Conservation (phyloP, 2,797 vertebrate genomes). For the Ibycter americanus region DNA sequence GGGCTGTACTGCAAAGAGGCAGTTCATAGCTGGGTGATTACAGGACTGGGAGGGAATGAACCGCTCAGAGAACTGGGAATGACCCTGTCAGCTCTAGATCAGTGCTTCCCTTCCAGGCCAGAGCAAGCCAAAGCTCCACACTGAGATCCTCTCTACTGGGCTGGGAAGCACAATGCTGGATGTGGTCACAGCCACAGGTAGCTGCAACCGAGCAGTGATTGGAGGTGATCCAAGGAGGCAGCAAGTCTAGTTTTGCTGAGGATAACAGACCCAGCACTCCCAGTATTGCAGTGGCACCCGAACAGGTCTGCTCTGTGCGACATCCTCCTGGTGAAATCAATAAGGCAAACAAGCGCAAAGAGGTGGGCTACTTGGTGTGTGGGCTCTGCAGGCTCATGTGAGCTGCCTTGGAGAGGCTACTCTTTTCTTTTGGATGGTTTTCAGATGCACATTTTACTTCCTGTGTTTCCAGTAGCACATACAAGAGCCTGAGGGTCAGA, state of each 20-base stretch:
- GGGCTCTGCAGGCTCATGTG: neutral
- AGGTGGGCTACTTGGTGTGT: fast-evolving
- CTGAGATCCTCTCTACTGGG: neutral
- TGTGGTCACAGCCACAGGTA: neutral
- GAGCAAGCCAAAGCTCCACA: neutral
- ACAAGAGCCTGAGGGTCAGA: neutral
- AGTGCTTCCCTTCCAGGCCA: neutral
- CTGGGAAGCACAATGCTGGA: neutral
- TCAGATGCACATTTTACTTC: neutral
- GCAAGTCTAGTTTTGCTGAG: neutral
- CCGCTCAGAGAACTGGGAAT: neutral
- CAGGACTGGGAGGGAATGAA: neutral
- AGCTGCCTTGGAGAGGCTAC: neutral
- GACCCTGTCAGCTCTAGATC: neutral
- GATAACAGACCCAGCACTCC: neutral
- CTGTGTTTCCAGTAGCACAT: neutral
- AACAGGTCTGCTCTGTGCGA: neutral
- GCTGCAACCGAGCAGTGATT: fast-evolving
- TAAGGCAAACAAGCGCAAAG: neutral
- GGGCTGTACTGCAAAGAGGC: neutral
- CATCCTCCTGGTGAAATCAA: neutral
- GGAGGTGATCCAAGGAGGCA: neutral
- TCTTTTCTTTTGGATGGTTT: neutral
- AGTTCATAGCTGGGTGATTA: neutral
- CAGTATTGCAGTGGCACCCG: neutral